Conservation (phyloP, 2,113 vertebrate species). For the Hippocampus zosterae region DNA sequence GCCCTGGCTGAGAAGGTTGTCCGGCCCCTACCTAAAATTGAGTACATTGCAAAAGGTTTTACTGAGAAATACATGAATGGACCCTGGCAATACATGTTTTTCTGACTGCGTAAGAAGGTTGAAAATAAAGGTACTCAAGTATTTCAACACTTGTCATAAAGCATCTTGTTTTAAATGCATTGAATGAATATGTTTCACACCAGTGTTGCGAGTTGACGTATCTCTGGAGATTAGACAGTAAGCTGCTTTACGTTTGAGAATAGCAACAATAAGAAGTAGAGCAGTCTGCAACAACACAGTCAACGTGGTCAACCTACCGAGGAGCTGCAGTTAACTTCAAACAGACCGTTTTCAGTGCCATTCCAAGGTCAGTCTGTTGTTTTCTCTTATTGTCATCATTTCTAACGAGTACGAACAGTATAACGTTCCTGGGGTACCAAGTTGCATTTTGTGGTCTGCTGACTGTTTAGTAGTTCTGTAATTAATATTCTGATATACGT, state of each 20-base stretch:
- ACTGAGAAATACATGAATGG: too few species aligned
- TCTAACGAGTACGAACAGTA: background rate
- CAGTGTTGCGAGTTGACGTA: conserved; percentile 12
- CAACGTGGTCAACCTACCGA: conserved; percentile 14
- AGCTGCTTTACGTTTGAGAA: conserved; percentile 84
- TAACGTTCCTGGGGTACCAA: too few species aligned
- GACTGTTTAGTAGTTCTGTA: too few species aligned
- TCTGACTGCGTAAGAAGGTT: too few species aligned
- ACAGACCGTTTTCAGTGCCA: background rate
- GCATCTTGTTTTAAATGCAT: too few species aligned
- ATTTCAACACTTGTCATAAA: too few species aligned
- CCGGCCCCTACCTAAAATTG: too few species aligned
- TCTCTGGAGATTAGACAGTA: conserved; percentile 81
- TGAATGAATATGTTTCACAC: conserved; percentile 23
- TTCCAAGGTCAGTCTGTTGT: conserved; percentile 22
- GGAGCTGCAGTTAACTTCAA: conserved; percentile 10
- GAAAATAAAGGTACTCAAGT: background rate
- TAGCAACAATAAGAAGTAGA: conserved; percentile 81
- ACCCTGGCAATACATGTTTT: too few species aligned
- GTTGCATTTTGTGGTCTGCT: too few species aligned
- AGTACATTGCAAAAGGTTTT: too few species aligned
- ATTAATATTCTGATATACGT: too few species aligned
- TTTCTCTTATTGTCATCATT: background rate
- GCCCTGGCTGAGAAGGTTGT: too few species aligned
- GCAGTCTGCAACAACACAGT: conserved; percentile 56